phyloP scores from a whole-genome alignment of 1,140 invertebrate genomes.

The Cotesia vestalis region DNA sequence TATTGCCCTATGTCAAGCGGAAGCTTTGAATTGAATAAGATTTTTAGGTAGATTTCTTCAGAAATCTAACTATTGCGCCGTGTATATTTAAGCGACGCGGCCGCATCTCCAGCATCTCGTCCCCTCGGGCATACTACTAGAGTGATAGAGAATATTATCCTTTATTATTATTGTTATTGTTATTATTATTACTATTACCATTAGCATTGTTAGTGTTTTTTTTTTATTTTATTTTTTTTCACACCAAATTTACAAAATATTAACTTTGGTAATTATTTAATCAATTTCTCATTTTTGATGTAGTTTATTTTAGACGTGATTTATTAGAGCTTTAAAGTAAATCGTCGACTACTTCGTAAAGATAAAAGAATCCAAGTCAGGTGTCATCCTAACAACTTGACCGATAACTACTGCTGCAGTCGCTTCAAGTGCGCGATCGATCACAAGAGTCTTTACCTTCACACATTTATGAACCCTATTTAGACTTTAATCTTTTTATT shows the following conservation, averaged over 20 bases:
- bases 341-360: not conserved
- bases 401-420: not conserved
- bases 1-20: not conserved
- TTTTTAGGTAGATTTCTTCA: too few relatives aligned
- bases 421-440: not conserved
- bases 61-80: too few relatives aligned
- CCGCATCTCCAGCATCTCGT: not conserved
- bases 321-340: not conserved
- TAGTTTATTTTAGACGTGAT: not conserved
- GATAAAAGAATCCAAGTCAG: not conserved
- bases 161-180: too few relatives aligned
- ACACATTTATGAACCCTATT: not conserved
- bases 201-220: too few relatives aligned
- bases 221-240: too few relatives aligned
- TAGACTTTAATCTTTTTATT: not conserved
- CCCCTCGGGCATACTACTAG: too few relatives aligned
- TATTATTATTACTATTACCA: too few relatives aligned
- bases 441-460: not conserved
- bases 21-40: conserved; percentile 12
- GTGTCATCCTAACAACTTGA: conserved; percentile 4
- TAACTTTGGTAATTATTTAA: too few relatives aligned
- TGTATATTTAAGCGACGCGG: conserved; percentile 29
- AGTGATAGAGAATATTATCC: too few relatives aligned
- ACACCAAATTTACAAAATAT: too few relatives aligned
- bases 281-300: too few relatives aligned